These are phyloP conservation scores for Pavo muticus DNA, from an alignment of 2,113 vertebrate species.

Conservation along the genomic window DNA sequence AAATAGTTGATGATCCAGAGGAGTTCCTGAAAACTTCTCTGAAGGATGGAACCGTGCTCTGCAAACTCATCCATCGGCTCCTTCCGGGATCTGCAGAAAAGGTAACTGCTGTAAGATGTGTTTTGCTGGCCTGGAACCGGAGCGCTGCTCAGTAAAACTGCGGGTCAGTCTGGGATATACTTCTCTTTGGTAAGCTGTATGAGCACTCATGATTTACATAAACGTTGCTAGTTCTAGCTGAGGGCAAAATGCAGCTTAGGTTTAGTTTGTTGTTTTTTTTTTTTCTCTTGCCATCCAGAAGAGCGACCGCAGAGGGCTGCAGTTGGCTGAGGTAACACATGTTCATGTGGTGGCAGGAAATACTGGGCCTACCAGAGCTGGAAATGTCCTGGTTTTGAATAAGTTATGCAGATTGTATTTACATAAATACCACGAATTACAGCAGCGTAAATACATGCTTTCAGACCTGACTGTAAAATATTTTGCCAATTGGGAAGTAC, in stretches of 20 bases:
- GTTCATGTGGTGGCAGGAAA: neutral
- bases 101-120: slow-evolving; percentile 76
- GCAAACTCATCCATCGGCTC: slow-evolving; percentile 90
- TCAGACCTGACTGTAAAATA: neutral
- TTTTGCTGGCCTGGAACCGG: neutral
- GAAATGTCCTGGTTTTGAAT: neutral
- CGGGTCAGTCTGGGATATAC: fast-evolving
- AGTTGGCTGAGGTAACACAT: fast-evolving
- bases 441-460: neutral
- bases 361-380: neutral
- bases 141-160: neutral
- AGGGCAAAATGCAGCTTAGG: neutral
- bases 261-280: neutral
- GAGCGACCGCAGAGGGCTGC: neutral
- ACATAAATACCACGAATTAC: neutral
- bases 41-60: slow-evolving; percentile 94
- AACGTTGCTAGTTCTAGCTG: neutral
- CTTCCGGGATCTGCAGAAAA: slow-evolving; percentile 88
- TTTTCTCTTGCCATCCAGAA: neutral
- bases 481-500: neutral
- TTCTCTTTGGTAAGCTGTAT: neutral
- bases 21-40: slow-evolving; percentile 91
- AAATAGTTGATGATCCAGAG: slow-evolving; percentile 91
- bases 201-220: neutral
- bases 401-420: neutral